Evolutionary conservation across 2,888 invertebrate species (phyloP), one percentile per base, ranked within the genome.

Genomic region (Serrognathus titanus): DNA sequence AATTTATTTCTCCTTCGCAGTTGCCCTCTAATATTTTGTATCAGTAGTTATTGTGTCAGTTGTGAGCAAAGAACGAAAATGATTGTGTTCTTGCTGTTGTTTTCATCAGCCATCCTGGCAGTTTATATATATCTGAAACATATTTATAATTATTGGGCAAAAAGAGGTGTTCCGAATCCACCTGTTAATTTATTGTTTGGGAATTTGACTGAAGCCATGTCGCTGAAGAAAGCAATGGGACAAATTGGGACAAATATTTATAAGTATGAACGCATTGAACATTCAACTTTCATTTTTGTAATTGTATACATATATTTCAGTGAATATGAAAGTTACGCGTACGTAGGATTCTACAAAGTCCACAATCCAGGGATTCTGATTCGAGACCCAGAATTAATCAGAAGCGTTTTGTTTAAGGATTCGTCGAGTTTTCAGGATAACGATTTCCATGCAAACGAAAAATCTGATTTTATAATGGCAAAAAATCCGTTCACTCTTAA

Each of bases 401-500:
- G 69, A 61, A 59, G 67, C 4, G 59, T 77, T 20, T 58, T 71
- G 11, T 64, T 65, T 1, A 75, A 71, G 55, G 71, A 76, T 51
- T 76, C 76, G 55, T 60, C 67, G 13, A 60, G 64, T 57, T 78
- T 77, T 56, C 67, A 69, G 11, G 68, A 75, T 52, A 78, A 77
- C 54, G 75, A 74, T 41, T 58, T 75, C 3, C 48, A 67, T 20
- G 55, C 68, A 2, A 70, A 78, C 56, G 75, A 76, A 16, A 69
- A 77, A n/a, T 59, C 67, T 0, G 83, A 83, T 53, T 79, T 77
- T 0, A 61, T 83, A 4, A 65, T 78, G 7, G 74, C 75, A 3
- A 73, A 76, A 47, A 80, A 80, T 70, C 79, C 81, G 0, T 80
- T 83, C 58, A 58, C 71, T 0, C 58, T 81, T 16, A 75, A 72